These are phyloP conservation scores for Microplitis demolitor DNA, from an alignment of 1,140 invertebrate species.

Conservation along the genomic window DNA sequence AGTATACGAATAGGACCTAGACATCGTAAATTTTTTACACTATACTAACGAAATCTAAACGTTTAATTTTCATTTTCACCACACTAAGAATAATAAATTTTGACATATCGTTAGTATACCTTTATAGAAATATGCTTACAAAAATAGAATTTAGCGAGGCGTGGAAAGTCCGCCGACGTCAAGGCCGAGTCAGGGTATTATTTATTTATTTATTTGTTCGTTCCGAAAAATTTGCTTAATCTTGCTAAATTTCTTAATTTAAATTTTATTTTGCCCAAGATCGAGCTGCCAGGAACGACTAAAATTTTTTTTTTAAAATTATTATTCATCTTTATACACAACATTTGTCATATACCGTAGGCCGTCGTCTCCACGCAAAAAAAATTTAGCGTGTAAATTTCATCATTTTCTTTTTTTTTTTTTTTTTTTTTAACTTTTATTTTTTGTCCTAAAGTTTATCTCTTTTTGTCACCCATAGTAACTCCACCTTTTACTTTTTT, in stretches of 20 bases:
- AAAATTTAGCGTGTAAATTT: constrained; percentile 55
- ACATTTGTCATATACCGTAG: constrained; percentile 39
- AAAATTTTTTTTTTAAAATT: constrained; percentile 36
- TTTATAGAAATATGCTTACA: constrained; percentile 65
- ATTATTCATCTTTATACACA: constrained; percentile 33
- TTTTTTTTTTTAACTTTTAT: constrained; percentile 29
- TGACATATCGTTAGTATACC: constrained; percentile 63
- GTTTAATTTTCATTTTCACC: constrained; percentile 62
- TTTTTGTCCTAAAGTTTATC: constrained; percentile 30
- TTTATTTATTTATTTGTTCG: constrained; percentile 28
- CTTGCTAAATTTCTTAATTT: constrained; percentile 28
- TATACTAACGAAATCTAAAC: constrained; percentile 65
- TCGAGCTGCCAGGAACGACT: constrained; percentile 38
- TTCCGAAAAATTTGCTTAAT: constrained; percentile 38
- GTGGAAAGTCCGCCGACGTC: constrained; percentile 52
- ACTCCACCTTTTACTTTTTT: constrained; percentile 12
- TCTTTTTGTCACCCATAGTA: constrained; percentile 33
- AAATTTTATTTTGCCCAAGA: constrained; percentile 31
- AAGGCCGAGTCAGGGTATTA: constrained; percentile 40
- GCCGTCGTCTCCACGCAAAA: constrained; percentile 48
- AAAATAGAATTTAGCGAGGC: constrained; percentile 64
- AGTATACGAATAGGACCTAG: constrained; percentile 63
- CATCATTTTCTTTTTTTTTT: constrained; percentile 22
- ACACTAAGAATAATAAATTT: constrained; percentile 64
- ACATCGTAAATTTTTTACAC: constrained; percentile 63